Conservation (phyloP, 2,888 invertebrate genomes). For the Plebejus melissa region DNA sequence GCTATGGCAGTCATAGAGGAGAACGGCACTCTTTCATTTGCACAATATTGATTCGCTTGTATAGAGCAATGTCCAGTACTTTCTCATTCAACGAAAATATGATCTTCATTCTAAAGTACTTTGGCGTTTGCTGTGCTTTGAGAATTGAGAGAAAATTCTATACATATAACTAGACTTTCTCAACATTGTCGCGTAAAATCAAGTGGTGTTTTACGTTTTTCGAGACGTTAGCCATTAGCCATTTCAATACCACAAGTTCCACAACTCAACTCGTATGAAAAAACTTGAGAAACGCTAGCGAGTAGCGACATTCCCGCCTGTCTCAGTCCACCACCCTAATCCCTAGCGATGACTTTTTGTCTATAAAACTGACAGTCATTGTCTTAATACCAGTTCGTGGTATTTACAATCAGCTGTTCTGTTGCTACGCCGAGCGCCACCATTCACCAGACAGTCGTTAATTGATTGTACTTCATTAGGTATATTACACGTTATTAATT, state of each 20-base stretch:
- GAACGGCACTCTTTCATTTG: neutral
- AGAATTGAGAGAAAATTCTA: too few relatives aligned
- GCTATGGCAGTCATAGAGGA: neutral
- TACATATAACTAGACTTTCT: too few relatives aligned
- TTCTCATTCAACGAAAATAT: too few relatives aligned
- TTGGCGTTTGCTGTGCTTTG: too few relatives aligned
- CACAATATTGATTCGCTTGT: neutral
- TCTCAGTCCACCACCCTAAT: neutral
- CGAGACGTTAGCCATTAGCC: too few relatives aligned
- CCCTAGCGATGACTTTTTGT: neutral
- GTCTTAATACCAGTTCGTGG: neutral
- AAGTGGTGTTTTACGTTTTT: too few relatives aligned
- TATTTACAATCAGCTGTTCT: constrained; percentile 10
- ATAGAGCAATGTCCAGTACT: neutral
- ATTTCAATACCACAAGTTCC: too few relatives aligned
- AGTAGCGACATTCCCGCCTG: neutral
- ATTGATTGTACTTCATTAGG: constrained; percentile 4
- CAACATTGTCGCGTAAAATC: too few relatives aligned
- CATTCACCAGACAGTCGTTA: neutral
- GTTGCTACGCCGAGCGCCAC: neutral
- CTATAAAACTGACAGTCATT: constrained; percentile 7
- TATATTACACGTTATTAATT: neutral
- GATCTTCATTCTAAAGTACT: too few relatives aligned
- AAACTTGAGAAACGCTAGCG: neutral
- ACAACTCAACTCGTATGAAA: too few relatives aligned